phyloP scores from a whole-genome alignment of 2,888 invertebrate species.

The Pristionchus maxplancki region DNA sequence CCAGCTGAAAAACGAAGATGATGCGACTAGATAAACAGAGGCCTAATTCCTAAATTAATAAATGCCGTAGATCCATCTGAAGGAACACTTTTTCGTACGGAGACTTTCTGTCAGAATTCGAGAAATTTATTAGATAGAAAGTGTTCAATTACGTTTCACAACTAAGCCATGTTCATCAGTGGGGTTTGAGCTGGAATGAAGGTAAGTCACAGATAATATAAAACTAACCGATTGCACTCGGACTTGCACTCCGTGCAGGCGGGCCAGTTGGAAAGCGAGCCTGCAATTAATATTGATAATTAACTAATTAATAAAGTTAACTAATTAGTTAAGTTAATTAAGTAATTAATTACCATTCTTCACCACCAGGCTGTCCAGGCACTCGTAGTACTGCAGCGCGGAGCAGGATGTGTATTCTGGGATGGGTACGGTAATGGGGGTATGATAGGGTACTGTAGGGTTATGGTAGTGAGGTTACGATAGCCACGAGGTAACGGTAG shows the following conservation, averaged over 20 bases:
- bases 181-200: no score
- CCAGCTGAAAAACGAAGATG: constrained; percentile 56
- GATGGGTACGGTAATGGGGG: no score
- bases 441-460: neutral
- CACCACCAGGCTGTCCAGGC: neutral
- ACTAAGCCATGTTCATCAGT: no score
- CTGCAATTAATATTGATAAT: neutral
- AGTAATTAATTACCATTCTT: constrained; percentile 8
- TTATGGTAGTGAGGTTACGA: no score
- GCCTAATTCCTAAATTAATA: no score
- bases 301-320: neutral
- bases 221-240: constrained; percentile 57
- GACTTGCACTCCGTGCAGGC: constrained; percentile 60
- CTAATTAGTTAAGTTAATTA: neutral
- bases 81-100: no score
- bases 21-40: no score
- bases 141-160: no score
- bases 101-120: no score
- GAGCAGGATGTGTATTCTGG: constrained; percentile 47
- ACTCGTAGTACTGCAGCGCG: constrained; percentile 22
- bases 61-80: no score
- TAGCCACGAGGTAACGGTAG: no score
- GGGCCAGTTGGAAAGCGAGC: constrained; percentile 30
- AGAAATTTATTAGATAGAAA: neutral
- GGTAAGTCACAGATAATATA: no score